These are phyloP conservation scores for Falco biarmicus DNA, from an alignment of 2,797 vertebrate species.

Conservation along the genomic window DNA sequence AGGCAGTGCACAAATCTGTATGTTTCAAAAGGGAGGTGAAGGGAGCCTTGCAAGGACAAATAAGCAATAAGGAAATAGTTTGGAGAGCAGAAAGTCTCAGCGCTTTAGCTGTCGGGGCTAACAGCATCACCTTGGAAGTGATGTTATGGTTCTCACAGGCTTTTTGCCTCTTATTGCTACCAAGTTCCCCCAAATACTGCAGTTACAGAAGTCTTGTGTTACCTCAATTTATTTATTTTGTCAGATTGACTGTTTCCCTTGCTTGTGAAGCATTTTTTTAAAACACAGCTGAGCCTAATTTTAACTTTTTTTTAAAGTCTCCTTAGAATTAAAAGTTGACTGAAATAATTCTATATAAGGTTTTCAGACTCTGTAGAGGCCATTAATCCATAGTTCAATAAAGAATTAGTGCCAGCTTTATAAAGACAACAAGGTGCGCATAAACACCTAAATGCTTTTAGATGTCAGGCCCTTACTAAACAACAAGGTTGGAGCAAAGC, in stretches of 20 bases:
- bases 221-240: not conserved
- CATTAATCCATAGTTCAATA: not conserved
- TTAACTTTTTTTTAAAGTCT: not conserved
- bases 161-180: not conserved
- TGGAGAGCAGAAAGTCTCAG: not conserved
- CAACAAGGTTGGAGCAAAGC: not conserved
- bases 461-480: not conserved
- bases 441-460: not conserved
- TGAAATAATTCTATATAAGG: slow-evolving; percentile 1
- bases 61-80: not conserved
- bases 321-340: slow-evolving; percentile 5
- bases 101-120: not conserved
- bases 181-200: not conserved
- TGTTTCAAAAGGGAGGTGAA: not conserved
- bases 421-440: not conserved
- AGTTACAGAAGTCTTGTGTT: not conserved
- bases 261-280: not conserved
- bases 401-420: not conserved
- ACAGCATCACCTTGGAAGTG: not conserved
- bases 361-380: not conserved
- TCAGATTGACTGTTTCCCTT: not conserved
- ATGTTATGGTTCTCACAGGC: not conserved
- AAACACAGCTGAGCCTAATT: not conserved
- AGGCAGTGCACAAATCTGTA: rapidly evolving
- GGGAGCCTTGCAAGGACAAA: not conserved